phyloP scores from a whole-genome alignment of 2,113 vertebrate species.

The Rallus limicola region DNA sequence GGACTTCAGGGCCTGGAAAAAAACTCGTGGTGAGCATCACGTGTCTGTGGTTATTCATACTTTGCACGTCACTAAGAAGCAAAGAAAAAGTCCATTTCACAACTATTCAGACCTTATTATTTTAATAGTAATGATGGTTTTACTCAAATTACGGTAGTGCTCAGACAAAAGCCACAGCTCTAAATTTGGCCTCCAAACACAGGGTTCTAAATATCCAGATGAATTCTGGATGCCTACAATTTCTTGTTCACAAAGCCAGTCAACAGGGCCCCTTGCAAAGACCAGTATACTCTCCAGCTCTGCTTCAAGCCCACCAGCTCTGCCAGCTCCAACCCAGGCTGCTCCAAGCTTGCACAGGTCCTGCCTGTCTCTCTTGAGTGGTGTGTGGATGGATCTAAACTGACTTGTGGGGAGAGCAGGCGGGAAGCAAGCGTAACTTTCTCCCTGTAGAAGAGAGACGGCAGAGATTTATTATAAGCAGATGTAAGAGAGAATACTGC shows the following conservation, averaged over 20 bases:
- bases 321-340: neutral
- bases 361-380: neutral
- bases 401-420: fast-evolving
- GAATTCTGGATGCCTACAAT: neutral
- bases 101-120: neutral
- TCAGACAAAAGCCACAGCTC: neutral
- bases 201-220: neutral
- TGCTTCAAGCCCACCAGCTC: neutral
- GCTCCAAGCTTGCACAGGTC: neutral
- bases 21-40: neutral
- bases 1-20: neutral
- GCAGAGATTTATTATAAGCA: neutral
- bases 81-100: neutral
- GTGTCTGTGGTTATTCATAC: neutral
- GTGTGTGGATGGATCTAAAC: neutral
- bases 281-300: neutral
- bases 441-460: neutral
- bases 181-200: neutral
- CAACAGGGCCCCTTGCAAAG: neutral
- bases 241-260: neutral
- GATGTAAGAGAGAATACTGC: neutral
- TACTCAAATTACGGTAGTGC: neutral
- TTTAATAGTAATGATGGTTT: neutral
- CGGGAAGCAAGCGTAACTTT: neutral
- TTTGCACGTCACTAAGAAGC: neutral